Conservation (phyloP, 2,888 invertebrate genomes). For the Drosophila silvestris region DNA sequence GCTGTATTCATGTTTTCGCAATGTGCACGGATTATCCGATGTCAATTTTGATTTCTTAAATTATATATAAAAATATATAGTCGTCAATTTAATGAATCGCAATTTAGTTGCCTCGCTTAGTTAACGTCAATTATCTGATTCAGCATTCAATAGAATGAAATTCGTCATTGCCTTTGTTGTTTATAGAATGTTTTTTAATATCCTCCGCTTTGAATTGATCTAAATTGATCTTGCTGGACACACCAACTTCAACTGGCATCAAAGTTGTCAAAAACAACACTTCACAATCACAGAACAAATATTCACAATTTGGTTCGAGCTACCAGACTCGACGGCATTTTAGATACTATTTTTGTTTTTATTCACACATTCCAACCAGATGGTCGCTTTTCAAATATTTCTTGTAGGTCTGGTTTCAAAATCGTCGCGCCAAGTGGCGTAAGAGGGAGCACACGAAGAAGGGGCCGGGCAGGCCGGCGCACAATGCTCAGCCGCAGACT, state of each 20-base stretch:
- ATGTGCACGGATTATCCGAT: neutral
- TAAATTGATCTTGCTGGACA: neutral
- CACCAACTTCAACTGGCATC: neutral
- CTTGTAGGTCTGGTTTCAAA: constrained; percentile 98
- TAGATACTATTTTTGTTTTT: neutral
- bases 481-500: constrained; percentile 98
- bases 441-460: constrained; percentile 99
- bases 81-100: neutral
- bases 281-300: too few relatives aligned
- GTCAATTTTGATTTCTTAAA: neutral
- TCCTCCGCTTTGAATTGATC: neutral
- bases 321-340: neutral
- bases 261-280: neutral
- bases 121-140: neutral
- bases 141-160: neutral
- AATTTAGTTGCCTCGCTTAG: neutral
- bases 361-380: neutral
- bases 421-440: constrained; percentile 98
- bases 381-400: neutral
- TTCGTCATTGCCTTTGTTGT: neutral
- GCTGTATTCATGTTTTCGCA: neutral
- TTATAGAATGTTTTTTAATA: neutral
- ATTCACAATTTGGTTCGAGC: too few relatives aligned
- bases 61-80: neutral
- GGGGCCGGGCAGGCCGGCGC: constrained; percentile 97